Evolutionary conservation across 2,797 vertebrate species (phyloP), one percentile per base, ranked within the genome.

Genomic region (Lepilemur ruficaudatus): DNA sequence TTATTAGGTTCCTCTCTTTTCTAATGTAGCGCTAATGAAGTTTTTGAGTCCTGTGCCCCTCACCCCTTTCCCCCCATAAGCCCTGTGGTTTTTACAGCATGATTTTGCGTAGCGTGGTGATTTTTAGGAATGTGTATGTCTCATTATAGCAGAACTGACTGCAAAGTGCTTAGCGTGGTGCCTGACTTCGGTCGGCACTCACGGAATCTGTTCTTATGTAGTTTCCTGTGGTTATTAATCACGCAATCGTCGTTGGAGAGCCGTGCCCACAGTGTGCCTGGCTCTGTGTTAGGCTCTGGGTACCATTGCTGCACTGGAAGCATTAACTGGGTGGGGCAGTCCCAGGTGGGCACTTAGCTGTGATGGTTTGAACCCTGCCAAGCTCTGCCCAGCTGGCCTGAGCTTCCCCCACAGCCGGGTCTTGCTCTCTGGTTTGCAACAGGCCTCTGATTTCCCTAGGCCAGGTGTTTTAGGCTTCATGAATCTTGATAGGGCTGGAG

Each of bases 341-440:
- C 93, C 95, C 97, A 96, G 96, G 94, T 92, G 97, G 96, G 97
- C 87, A 94, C 79, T 86, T 92, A 92, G 88, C 94, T 63, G 48
- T 25, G 50, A n/a, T 1, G 20, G 7, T 2, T 5, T 41, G 79
- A 76, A 32, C n/a, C 18, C 93, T 38, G 73, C 50, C 63, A 1
- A 5, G 41, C 52, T 59, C 84, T 88, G 80, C 63, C 75, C 55
- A 89, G 78, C 30, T 41, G 25, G 57, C 41, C n/a, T 0, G 20
- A 46, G 91, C 67, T 41, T 61, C 76, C 78, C 5, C 48, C 83
- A 63, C 6, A 7, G 95, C 84, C 15, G 78, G 84, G 63, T 25
- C 69, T 73, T 0, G 55, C 98, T 98, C 96, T 52, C 79, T 91
- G 59, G 38, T 25, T 89, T 88, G 70, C 38, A 95, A 82, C n/a